Percentiles rank a stretch among this genome's conserved stretches.
phyloP scores from a whole-genome alignment of 1,140 invertebrate genomes.

The Drosophila elegans region DNA sequence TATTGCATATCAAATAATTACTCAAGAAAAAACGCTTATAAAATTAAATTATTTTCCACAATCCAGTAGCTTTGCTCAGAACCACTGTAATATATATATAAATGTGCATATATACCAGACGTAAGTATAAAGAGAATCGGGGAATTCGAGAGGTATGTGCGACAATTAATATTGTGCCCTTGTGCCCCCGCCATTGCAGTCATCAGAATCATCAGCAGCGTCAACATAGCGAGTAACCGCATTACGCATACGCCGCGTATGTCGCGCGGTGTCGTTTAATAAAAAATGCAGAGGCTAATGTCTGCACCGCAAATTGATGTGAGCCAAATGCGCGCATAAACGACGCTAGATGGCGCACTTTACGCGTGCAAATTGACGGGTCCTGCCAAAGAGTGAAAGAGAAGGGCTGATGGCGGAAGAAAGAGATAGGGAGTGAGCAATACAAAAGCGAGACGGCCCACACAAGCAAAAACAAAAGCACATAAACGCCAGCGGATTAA shows the following conservation, averaged over 20 bases:
- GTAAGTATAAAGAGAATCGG: background rate
- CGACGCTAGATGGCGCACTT: slow-evolving; percentile 77
- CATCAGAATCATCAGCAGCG: slow-evolving; percentile 36
- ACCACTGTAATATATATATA: slow-evolving; percentile 10
- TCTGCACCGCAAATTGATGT: slow-evolving; percentile 79
- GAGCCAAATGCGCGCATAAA: slow-evolving; percentile 76
- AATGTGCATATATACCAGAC: background rate
- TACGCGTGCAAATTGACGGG: slow-evolving; percentile 72
- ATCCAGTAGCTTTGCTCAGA: background rate
- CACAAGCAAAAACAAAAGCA: slow-evolving; percentile 6
- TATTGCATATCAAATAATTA: no score
- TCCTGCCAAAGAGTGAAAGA: slow-evolving; percentile 24
- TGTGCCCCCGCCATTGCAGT: slow-evolving; percentile 20
- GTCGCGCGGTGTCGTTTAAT: slow-evolving; percentile 60
- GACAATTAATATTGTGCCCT: slow-evolving; percentile 63
- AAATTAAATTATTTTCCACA: background rate
- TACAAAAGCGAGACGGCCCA: slow-evolving; percentile 11
- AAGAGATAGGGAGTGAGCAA: slow-evolving; percentile 1
- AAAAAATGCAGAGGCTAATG: slow-evolving; percentile 79
- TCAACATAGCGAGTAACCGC: slow-evolving; percentile 36
- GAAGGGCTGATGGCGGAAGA: slow-evolving; percentile 11
- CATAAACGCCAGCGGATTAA: slow-evolving; percentile 57
- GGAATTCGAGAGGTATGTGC: slow-evolving; percentile 28
- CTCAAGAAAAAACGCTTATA: no score
- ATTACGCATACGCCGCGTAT: slow-evolving; percentile 70